Base-by-base conservation (phyloP, 2,888 invertebrate species). In the Ectemnius continuus region DNA sequence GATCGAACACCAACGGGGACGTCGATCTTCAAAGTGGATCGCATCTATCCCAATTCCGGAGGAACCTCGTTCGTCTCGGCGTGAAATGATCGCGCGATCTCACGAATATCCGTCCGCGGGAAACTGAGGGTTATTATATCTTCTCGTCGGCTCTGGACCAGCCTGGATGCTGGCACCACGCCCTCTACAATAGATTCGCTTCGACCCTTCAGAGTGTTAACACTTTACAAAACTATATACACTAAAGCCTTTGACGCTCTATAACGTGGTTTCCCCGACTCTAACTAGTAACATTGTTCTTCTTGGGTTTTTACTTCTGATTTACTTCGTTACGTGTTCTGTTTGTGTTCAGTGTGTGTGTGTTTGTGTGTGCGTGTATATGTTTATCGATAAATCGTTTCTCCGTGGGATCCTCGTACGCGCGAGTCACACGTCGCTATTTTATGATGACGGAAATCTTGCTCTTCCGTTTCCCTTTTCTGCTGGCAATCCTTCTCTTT, bases 221-320 rank as follows among this genome's bases (percentile, higher is more conserved):
- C 89, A 90, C 88, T 90, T 90, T 89, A 89, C 87, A 90, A 90
- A 90, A 90, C 90, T 90, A 90, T 90, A 85, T 90, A 90, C 90
- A 90, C 89, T 89, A 89, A 90, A 90, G 88, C 89, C 60, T 85
- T 84, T 87, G 89, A 64, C 83, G 78, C 71, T 84, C 86, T 88
- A 86, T 80, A 86, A 88, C 83, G 75, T 83, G 66, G 66, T 72
- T 82, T 69, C 76, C 83, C 79, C 80, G 36, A 36, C 72, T 79
- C 80, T 85, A 84, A 80, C 83, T 85, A 87, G 79, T 82, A 86
- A 84, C 83, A 85, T 83, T 36, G 36, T 36, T 82, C 78, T 81
- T 16, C 52, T 52, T 52, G 16, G 52, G 1, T 76, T 70, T 67
- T 56, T 52, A 76, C 75, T 61, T 26, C 63, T 46, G 58, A 60